Conservation (phyloP, 2,797 vertebrate species). For the Ispidina picta region DNA sequence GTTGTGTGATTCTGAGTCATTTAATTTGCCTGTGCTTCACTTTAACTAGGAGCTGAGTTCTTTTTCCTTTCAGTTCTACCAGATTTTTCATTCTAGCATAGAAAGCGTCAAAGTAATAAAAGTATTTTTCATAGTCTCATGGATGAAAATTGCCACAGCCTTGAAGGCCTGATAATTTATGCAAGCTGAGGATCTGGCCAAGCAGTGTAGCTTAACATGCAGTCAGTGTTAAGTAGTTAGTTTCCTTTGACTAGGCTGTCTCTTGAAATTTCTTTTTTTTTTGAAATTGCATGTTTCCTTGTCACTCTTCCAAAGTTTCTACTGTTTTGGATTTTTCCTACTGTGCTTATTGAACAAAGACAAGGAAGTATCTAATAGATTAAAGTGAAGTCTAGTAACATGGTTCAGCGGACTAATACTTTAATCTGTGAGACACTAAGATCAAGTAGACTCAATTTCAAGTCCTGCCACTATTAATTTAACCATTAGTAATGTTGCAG, state of each 20-base stretch:
- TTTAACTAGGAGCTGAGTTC: background rate
- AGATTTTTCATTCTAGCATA: background rate
- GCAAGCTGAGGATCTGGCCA: background rate
- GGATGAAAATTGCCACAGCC: background rate
- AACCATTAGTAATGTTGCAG: background rate
- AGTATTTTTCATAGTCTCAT: background rate
- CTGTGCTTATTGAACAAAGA: slow-evolving; percentile 26
- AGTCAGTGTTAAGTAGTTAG: background rate
- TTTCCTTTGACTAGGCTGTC: background rate
- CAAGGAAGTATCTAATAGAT: slow-evolving; percentile 56
- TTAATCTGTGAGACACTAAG: slow-evolving; percentile 63
- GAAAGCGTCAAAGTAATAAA: slow-evolving; percentile 15
- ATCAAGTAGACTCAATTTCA: slow-evolving; percentile 70
- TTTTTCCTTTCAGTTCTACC: background rate
- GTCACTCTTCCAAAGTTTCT: slow-evolving; percentile 6
- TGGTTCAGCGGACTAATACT: slow-evolving; percentile 61
- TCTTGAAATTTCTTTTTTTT: background rate
- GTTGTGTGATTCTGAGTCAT: background rate
- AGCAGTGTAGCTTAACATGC: background rate
- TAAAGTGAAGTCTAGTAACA: slow-evolving; percentile 44
- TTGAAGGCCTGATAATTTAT: slow-evolving; percentile 16
- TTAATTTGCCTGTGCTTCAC: background rate
- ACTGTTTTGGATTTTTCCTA: background rate
- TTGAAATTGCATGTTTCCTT: background rate
- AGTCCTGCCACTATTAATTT: slow-evolving; percentile 57